These are phyloP conservation scores for Agrilus cyanescens DNA, from an alignment of 2,888 invertebrate species.

Conservation along the genomic window DNA sequence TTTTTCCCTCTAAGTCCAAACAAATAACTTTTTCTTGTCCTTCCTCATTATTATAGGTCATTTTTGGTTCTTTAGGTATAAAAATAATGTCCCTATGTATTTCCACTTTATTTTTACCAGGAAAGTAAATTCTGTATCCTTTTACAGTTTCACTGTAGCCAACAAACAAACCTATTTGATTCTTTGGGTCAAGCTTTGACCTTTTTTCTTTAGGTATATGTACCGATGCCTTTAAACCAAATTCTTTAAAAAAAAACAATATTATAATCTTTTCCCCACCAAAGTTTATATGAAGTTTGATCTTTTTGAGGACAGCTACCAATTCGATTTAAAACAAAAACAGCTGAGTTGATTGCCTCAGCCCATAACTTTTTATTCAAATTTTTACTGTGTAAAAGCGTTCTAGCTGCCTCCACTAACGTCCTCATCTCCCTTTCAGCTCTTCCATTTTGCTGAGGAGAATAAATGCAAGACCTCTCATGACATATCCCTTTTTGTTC, in stretches of 20 bases:
- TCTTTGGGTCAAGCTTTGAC: slow-evolving; percentile 25
- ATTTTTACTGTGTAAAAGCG: slow-evolving; percentile 18
- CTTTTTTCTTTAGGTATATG: slow-evolving; percentile 27
- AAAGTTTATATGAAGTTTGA: slow-evolving; percentile 26
- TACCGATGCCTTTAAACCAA: slow-evolving; percentile 27
- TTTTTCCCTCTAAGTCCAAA: no score
- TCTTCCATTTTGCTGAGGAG: slow-evolving; percentile 29
- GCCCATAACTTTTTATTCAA: slow-evolving; percentile 22
- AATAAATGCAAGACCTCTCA: slow-evolving; percentile 22
- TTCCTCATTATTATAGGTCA: no score
- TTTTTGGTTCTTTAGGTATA: no score
- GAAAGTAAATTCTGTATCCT: slow-evolving; percentile 13
- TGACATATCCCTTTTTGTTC: slow-evolving; percentile 19
- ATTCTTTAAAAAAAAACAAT: slow-evolving; percentile 24
- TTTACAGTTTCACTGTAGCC: slow-evolving; percentile 25
- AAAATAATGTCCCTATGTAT: no score
- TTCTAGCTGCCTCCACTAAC: slow-evolving; percentile 24
- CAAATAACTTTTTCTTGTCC: no score
- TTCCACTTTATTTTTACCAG: slow-evolving; percentile 11
- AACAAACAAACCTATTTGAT: slow-evolving; percentile 23
- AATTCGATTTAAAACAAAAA: slow-evolving; percentile 14
- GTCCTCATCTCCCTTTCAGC: slow-evolving; percentile 27
- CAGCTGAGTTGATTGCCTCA: slow-evolving; percentile 22
- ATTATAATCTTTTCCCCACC: slow-evolving; percentile 24
- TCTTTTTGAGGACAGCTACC: slow-evolving; percentile 10